Evolutionary conservation across 2,797 vertebrate species (phyloP).

Genomic region (Schizopygopsis pylzovi): DNA sequence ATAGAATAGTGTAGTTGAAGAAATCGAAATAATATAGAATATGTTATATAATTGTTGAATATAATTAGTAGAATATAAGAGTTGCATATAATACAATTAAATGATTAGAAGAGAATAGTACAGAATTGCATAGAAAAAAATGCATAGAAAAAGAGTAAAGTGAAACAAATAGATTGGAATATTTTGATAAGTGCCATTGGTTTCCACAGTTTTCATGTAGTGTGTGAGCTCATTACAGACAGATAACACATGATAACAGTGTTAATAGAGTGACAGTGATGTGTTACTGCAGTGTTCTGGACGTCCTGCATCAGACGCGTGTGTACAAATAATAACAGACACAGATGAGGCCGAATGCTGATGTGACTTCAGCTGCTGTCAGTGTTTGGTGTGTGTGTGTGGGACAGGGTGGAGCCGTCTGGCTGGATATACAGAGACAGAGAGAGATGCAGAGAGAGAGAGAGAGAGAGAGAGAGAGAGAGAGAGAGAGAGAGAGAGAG

Average conservation of each 20-base stretch:
- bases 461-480: no score
- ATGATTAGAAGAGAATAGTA: background rate
- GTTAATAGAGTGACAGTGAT: background rate
- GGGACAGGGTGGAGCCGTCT: slow-evolving; percentile 42
- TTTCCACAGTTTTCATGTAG: background rate
- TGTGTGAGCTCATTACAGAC: background rate
- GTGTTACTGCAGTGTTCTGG: background rate
- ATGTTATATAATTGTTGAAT: background rate
- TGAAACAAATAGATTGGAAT: background rate
- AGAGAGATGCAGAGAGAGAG: no score
- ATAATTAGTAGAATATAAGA: background rate
- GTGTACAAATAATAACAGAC: background rate
- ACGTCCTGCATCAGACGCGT: background rate
- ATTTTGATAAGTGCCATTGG: no score
- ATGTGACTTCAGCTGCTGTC: slow-evolving; percentile 2
- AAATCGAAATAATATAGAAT: background rate
- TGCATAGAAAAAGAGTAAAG: background rate
- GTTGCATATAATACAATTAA: background rate
- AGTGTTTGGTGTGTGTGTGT: slow-evolving; percentile 61
- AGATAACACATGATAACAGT: background rate
- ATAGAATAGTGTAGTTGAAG: background rate
- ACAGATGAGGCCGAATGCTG: background rate
- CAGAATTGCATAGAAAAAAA: background rate
- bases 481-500: no score
- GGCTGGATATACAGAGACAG: slow-evolving; percentile 23